Evolutionary conservation across 2,113 vertebrate genomes (phyloP), one percentile per base, ranked within the genome.

Genomic region (Pygoscelis antarcticus): DNA sequence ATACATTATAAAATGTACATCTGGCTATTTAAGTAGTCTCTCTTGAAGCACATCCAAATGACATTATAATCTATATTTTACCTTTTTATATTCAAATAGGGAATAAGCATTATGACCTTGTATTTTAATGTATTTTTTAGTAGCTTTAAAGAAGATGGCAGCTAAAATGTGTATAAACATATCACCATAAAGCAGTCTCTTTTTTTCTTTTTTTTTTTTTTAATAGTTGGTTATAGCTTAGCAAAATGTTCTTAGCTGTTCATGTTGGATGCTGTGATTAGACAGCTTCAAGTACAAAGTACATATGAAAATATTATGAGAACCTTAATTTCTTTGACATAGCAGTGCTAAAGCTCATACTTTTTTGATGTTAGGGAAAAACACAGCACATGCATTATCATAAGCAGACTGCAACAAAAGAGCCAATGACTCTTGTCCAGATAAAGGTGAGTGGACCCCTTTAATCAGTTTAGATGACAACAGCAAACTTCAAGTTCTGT

Each of bases 1-100:
- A 95, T 79, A 68, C 68, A 55, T 66, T 91, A 83, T 78, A 86
- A 97, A 96, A 96, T 55, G 23, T 32, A 38, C 12, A 66, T 42
- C 26, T 66, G 10, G 5, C n/a, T 93, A 21, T 80, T 88, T 62
- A 83, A 51, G 52, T 64, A 75, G 55, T 75, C 78, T 95, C 14
- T 82, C 83, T 86, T 89, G 84, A 82, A 94, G 36, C 27, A 64
- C 51, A 64, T 93, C 44, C 68, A 46, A 83, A 83, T 87, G 32
- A 65, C 40, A 30, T 75, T 84, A 30, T 71, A 87, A 57, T 44
- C 55, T 90, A 1, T 69, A 79, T 95, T 96, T 89, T 92, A 47
- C 30, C 13, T 93, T 83, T 95, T 85, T 72, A 38, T 81, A 84
- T 84, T 94, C 62, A 64, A 52, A 51, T 34, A 79, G 27, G 42